Evolutionary conservation across 2,113 vertebrate species (phyloP), one percentile per base, ranked within the genome.

Genomic region (Lepisosteus osseus): DNA sequence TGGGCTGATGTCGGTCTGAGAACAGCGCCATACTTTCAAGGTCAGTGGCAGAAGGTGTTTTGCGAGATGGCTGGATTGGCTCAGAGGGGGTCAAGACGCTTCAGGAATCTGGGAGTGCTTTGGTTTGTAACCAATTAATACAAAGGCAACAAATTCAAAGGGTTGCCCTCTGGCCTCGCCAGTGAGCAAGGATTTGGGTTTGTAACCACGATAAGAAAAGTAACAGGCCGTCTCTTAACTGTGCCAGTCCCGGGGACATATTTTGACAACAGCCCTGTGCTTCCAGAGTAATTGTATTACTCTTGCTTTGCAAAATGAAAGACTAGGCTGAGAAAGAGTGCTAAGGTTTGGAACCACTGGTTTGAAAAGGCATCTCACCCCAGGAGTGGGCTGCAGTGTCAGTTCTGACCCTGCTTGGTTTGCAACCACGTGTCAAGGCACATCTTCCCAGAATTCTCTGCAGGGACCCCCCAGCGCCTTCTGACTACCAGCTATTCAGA

Each of bases 241-340:
- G 15, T 8, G 72, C 40, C 54, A 68, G 63, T 43, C 11, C 64
- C 64, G 54, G 29, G 29, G 29, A 29, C 29, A 29, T 29, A 29
- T 29, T 29, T 1, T 29, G 29, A 29, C 29, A 29, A 29, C 29
- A 29, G 57, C 51, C 55, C 70, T 65, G 45, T 44, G 42, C 3
- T 65, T 71, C 74, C 74, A 55, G 54, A 69, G 74, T 72, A 72
- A 72, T 72, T 67, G 43, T 42, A 76, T 76, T 72, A 68, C 74
- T n/a, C 66, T 47, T 57, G 64, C 76, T 63, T 70, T 15, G 72
- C 72, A 64, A 44, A 17, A 63, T 62, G 47, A 68, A 57, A 44
- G 57, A 14, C 11, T 29, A n/a, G 45, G 43, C 42, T 17, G 55
- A 7, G 66, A 42, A 45, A 29, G 7, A 59, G 56, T 59, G 56